A percentile compares a stretch with the other conserved stretches of the same genome.
phyloP scores from a whole-genome alignment of 2,797 vertebrate genomes.

The Coracias cyanogaster region DNA sequence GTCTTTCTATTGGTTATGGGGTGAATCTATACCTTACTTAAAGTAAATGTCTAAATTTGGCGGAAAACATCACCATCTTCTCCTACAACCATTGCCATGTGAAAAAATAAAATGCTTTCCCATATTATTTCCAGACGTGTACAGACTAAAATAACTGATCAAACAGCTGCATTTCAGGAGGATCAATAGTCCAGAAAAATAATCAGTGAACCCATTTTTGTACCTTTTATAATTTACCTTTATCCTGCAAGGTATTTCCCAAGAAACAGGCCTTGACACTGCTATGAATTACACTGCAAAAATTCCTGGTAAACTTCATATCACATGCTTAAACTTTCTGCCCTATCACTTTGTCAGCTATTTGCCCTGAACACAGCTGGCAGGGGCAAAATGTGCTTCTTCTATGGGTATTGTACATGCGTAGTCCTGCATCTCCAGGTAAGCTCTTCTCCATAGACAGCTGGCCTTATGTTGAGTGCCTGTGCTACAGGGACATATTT shows the following conservation, averaged over 20 bases:
- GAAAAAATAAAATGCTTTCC: background rate
- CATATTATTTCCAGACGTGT: background rate
- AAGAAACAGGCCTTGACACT: background rate
- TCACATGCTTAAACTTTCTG: background rate
- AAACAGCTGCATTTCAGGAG: background rate
- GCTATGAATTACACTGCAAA: background rate
- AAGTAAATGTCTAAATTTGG: background rate
- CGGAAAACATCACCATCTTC: background rate
- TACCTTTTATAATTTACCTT: background rate
- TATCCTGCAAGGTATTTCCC: background rate
- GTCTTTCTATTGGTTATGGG: background rate
- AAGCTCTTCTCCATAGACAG: background rate
- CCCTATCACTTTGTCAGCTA: background rate
- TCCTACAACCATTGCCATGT: background rate
- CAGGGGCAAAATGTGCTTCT: background rate
- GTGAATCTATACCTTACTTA: background rate
- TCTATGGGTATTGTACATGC: background rate
- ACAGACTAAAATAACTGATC: background rate
- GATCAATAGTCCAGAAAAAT: background rate
- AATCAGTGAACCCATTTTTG: background rate
- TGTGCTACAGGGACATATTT: background rate
- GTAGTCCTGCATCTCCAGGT: background rate
- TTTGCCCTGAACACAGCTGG: background rate
- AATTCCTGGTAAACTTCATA: background rate
- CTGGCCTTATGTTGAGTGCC: fast-evolving